Percentiles rank a stretch among this genome's conserved stretches.
Evolutionary conservation across 2,888 invertebrate species (phyloP).

Genomic region (Margaritifera margaritifera): DNA sequence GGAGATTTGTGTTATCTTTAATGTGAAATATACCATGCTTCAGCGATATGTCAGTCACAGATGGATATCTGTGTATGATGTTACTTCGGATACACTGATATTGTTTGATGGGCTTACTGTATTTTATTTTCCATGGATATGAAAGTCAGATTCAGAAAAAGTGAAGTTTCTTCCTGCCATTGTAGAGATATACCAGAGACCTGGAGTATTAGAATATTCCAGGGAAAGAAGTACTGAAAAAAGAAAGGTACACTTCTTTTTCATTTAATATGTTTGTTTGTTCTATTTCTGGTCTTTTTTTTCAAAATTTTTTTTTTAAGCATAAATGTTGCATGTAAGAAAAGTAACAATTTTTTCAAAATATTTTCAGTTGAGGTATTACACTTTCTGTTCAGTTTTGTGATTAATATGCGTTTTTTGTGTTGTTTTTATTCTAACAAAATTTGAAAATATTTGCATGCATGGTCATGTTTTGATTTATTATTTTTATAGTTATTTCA

Average conservation of each 20-base stretch:
- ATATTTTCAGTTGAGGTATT: too few relatives aligned
- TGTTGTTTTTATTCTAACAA: too few relatives aligned
- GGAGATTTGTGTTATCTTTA: conserved; percentile 29
- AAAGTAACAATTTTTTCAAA: too few relatives aligned
- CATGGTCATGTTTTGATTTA: too few relatives aligned
- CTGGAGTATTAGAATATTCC: conserved; percentile 1
- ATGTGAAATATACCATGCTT: conserved; percentile 33
- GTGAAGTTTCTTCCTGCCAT: conserved; percentile 6
- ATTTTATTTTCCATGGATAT: conserved; percentile 23
- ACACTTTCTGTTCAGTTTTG: too few relatives aligned
- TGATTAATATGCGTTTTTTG: too few relatives aligned
- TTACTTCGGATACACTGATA: conserved; percentile 25
- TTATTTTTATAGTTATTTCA: not conserved
- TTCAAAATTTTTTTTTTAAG: too few relatives aligned
- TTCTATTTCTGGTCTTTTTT: not conserved
- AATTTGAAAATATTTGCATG: too few relatives aligned
- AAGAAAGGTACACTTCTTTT: conserved; percentile 2
- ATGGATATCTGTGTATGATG: conserved; percentile 43
- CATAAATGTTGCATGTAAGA: too few relatives aligned
- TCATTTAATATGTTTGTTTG: not conserved
- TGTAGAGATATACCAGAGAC: conserved; percentile 17
- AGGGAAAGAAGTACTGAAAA: conserved; percentile 5
- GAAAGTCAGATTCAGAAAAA: conserved; percentile 6
- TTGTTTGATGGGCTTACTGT: conserved; percentile 34
- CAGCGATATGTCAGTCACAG: conserved; percentile 31